Evolutionary conservation across 1,140 invertebrate species (phyloP).

Genomic region (Calycopis cecrops): DNA sequence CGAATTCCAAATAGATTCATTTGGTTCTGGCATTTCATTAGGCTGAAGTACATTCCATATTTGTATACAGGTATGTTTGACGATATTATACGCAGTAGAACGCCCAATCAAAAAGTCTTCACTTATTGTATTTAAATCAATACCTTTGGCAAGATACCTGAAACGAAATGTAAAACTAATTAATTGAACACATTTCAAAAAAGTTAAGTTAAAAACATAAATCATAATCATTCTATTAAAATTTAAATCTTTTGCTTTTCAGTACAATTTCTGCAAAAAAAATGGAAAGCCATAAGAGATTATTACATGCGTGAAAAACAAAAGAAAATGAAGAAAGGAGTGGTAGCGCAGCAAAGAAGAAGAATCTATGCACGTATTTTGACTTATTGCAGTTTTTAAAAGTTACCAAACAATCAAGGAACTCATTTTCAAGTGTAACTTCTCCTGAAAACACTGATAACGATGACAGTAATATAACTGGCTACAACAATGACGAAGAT

Average conservation of each 20-base stretch:
- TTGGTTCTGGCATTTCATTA: constrained; percentile 14
- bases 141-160: constrained; percentile 22
- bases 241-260: constrained; percentile 13
- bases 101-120: constrained; percentile 4
- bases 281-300: constrained; percentile 13
- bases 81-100: constrained; percentile 4
- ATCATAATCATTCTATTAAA: constrained; percentile 15
- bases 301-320: constrained; percentile 13
- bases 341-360: constrained; percentile 16
- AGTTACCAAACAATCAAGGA: constrained; percentile 1
- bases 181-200: constrained; percentile 13
- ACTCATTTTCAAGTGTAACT: constrained; percentile 10
- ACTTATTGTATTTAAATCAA: constrained; percentile 5
- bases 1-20: constrained; percentile 12
- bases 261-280: constrained; percentile 16
- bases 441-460: constrained; percentile 10
- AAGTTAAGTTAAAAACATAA: constrained; percentile 11
- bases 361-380: constrained; percentile 8
- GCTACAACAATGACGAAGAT: constrained; percentile 2
- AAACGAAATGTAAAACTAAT: constrained; percentile 19
- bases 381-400: constrained; percentile 7
- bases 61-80: constrained; percentile 14
- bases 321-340: constrained; percentile 16
- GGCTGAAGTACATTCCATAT: constrained; percentile 15
- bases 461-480: constrained; percentile 8